A percentile compares a stretch with the other conserved stretches of the same genome.
These are phyloP conservation scores for Taurulus bubalis DNA, from an alignment of 2,113 vertebrate species.

Conservation along the genomic window DNA sequence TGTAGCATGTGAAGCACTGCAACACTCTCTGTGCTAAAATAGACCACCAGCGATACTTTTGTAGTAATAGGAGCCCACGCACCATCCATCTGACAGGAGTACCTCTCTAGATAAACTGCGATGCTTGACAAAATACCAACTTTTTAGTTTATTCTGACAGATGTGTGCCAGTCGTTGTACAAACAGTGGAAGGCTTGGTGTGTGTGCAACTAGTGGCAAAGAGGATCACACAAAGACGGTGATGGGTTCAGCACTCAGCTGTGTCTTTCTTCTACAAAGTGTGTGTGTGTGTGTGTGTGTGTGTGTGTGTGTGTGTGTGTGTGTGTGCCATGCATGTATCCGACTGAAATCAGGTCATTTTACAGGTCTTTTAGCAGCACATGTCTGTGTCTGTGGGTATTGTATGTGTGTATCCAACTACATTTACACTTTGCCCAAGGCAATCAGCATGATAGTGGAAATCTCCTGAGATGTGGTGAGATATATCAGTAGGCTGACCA, in stretches of 20 bases:
- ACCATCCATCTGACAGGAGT: conserved; percentile 37
- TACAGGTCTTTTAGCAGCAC: conserved; percentile 28
- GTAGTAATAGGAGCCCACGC: conserved; percentile 39
- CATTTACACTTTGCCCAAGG: conserved; percentile 21
- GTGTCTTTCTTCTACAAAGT: conserved; percentile 21
- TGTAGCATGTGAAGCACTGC: neutral
- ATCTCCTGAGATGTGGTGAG: conserved; percentile 28
- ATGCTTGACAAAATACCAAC: conserved; percentile 55
- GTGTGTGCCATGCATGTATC: neutral
- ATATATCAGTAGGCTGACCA: conserved; percentile 44
- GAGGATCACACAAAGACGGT: conserved; percentile 12
- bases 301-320: neutral
- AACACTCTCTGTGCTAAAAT: conserved; percentile 22
- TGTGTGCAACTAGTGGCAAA: conserved; percentile 41
- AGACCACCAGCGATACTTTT: conserved; percentile 30
- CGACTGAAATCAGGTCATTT: conserved; percentile 33
- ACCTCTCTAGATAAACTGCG: conserved; percentile 22
- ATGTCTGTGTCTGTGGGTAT: neutral
- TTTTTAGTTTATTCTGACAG: conserved; percentile 38
- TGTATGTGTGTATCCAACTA: conserved; percentile 1
- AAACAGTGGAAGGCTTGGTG: conserved; percentile 4
- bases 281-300: neutral
- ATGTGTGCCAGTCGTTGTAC: conserved; percentile 27
- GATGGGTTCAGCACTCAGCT: conserved; percentile 25
- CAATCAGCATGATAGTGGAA: conserved; percentile 13